A percentile compares a stretch with the other conserved stretches of the same genome.
phyloP scores from a whole-genome alignment of 2,113 vertebrate genomes.

The Dascyllus trimaculatus region DNA sequence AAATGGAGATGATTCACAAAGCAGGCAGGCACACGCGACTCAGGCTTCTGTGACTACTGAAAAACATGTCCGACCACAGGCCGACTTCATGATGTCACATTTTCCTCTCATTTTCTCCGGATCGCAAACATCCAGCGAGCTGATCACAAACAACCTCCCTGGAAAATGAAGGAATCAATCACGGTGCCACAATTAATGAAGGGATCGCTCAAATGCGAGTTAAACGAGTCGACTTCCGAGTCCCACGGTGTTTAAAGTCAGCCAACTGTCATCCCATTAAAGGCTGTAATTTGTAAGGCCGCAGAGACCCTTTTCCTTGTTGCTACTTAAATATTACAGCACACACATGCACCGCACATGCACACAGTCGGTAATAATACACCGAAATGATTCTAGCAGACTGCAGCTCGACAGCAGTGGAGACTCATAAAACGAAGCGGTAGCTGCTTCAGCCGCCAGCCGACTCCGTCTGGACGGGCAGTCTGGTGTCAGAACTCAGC shows the following conservation, averaged over 20 bases:
- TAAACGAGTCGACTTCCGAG: conserved; percentile 40
- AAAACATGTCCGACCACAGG: conserved; percentile 78
- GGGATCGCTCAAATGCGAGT: conserved; percentile 13
- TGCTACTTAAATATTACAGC: conserved; percentile 45
- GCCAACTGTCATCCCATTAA: conserved; percentile 56
- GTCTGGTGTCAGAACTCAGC: conserved; percentile 54
- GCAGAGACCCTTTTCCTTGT: conserved; percentile 35
- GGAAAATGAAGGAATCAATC: conserved; percentile 50
- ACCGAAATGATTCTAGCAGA: conserved; percentile 55
- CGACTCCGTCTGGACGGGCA: conserved; percentile 53
- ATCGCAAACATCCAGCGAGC: conserved; percentile 30
- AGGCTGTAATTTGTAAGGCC: conserved; percentile 33
- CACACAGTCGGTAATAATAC: conserved; percentile 40
- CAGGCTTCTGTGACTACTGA: conserved; percentile 73
- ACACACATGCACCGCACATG: conserved; percentile 31
- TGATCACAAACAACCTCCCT: conserved; percentile 9
- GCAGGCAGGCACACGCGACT: conserved; percentile 70
- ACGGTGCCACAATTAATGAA: conserved; percentile 3
- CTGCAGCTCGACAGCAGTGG: conserved; percentile 38
- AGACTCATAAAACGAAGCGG: conserved; percentile 64
- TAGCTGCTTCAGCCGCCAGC: conserved; percentile 49
- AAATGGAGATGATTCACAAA: conserved; percentile 67
- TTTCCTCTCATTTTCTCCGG: conserved; percentile 75
- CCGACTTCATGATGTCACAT: conserved; percentile 77
- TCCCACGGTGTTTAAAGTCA: conserved; percentile 27